Conservation (phyloP, 2,113 vertebrate genomes). For the rat (Rattus norvegicus) region DNA sequence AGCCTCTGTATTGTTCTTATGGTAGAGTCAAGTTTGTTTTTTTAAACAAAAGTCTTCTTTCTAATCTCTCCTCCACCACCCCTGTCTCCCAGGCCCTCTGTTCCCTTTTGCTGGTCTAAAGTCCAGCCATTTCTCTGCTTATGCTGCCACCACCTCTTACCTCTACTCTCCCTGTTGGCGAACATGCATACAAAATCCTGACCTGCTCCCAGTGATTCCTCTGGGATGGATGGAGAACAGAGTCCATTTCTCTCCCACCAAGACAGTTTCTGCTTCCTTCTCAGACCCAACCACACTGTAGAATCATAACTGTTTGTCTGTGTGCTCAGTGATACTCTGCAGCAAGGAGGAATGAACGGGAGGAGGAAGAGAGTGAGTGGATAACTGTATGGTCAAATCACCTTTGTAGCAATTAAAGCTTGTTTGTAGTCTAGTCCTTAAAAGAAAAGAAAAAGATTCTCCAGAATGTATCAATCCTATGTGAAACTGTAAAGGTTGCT, state of each 20-base stretch:
- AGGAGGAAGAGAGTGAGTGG: too few relatives aligned
- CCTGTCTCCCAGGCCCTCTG: accelerated
- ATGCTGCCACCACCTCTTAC: too few relatives aligned
- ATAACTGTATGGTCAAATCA: accelerated
- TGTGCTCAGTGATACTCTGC: not conserved
- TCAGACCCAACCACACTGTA: accelerated
- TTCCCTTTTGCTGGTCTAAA: not conserved
- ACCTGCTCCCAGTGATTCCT: not conserved
- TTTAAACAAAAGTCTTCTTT: not conserved
- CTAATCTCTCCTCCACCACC: too few relatives aligned
- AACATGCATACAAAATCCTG: accelerated
- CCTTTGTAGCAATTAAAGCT: not conserved
- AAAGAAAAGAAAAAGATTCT: not conserved
- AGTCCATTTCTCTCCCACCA: not conserved
- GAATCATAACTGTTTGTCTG: accelerated
- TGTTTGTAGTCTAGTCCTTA: not conserved
- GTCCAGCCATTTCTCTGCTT: not conserved
- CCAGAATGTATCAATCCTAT: not conserved
- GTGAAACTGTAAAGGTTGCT: not conserved
- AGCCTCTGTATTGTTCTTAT: not conserved
- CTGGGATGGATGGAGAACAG: not conserved
- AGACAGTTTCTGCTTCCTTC: not conserved
- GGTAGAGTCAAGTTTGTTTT: not conserved
- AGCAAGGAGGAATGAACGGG: too few relatives aligned
- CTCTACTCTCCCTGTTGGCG: too few relatives aligned